A percentile compares a stretch with the other conserved stretches of the same genome.
These are phyloP conservation scores for Nebria ingens DNA, from an alignment of 1,140 invertebrate genomes.

Conservation along the genomic window DNA sequence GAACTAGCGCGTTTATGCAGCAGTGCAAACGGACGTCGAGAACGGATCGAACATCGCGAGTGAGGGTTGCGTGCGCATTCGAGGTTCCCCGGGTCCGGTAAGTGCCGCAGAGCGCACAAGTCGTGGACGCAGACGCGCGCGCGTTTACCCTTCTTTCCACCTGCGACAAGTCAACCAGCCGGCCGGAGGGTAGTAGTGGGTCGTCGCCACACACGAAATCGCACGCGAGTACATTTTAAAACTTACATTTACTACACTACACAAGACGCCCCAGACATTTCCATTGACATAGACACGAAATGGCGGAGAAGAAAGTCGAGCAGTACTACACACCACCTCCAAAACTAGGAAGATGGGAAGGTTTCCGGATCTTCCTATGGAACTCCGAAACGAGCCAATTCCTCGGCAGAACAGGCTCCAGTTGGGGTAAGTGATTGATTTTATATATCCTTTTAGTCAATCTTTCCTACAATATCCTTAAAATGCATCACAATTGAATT, in stretches of 20 bases:
- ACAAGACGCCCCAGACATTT: not conserved
- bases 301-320: constrained; percentile 66
- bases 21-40: too few relatives aligned
- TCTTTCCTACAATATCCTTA: too few relatives aligned
- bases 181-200: not conserved
- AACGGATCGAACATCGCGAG: not conserved
- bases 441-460: too few relatives aligned
- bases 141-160: not conserved
- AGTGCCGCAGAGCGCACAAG: not conserved
- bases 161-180: not conserved
- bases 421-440: constrained; percentile 93
- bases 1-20: too few relatives aligned
- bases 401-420: constrained; percentile 74
- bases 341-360: constrained; percentile 74
- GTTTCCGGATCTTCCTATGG: constrained; percentile 73
- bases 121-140: not conserved
- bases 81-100: not conserved
- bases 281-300: constrained; percentile 25
- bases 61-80: not conserved
- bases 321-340: constrained; percentile 69
- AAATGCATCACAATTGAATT: too few relatives aligned
- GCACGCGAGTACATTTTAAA: too few relatives aligned
- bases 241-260: not conserved
- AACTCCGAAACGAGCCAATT: constrained; percentile 81
- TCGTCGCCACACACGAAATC: not conserved